A percentile compares a stretch with the other conserved stretches of the same genome.
Conservation (phyloP, 2,797 vertebrate genomes). For the Gobionotothen gibberifrons region DNA sequence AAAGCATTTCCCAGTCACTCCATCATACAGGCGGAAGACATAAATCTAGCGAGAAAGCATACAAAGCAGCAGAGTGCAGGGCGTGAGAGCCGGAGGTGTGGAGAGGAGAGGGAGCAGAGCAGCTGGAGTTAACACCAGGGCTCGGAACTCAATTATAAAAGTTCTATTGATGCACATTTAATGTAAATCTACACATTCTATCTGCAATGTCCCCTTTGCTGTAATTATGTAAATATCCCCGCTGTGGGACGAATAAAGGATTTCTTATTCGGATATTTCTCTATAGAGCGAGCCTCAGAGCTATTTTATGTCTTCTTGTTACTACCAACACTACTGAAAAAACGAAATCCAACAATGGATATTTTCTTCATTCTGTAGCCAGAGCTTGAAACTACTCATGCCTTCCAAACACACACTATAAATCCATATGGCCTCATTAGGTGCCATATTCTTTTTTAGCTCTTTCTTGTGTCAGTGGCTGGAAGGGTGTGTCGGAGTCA, state of each 20-base stretch:
- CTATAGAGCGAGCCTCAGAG: not conserved
- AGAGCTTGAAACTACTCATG: not conserved
- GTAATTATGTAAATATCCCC: no score
- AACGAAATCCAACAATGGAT: not conserved
- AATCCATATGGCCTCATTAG: not conserved
- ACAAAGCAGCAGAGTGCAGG: constrained; percentile 5
- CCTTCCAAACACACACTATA: not conserved
- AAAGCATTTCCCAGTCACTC: constrained; percentile 50
- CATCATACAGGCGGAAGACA: constrained; percentile 42
- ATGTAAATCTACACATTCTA: not conserved
- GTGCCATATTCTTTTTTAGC: not conserved
- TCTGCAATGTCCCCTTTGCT: no score
- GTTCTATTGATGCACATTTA: not conserved
- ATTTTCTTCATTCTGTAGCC: not conserved
- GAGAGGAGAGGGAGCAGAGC: constrained; percentile 8
- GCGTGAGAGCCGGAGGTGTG: not conserved
- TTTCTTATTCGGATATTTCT: no score
- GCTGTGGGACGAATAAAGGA: no score
- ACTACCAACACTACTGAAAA: not conserved
- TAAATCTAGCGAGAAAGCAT: constrained; percentile 53
- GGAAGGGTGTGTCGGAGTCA: not conserved
- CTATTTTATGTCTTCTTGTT: not conserved
- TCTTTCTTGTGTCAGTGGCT: not conserved
- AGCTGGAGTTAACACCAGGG: constrained; percentile 6
- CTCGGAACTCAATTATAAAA: not conserved